These are phyloP conservation scores for Brassicogethes aeneus DNA, from an alignment of 2,888 invertebrate genomes.

Conservation along the genomic window DNA sequence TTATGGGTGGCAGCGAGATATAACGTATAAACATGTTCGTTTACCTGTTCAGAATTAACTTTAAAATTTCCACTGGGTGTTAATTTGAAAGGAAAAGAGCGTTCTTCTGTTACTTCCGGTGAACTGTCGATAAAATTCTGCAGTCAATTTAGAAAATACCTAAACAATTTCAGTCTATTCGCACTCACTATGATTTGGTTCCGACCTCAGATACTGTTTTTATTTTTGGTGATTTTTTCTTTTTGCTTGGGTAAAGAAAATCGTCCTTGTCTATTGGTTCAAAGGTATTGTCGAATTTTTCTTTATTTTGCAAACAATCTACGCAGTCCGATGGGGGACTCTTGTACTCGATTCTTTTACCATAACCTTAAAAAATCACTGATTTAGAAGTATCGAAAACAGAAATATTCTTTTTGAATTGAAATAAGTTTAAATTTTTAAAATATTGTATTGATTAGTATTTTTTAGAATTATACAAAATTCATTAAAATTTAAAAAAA, in stretches of 20 bases:
- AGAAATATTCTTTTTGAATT: too few relatives aligned
- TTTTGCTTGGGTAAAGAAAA: not conserved
- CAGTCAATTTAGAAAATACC: constrained; percentile 8
- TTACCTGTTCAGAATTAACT: constrained; percentile 59
- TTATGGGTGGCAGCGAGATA: too few relatives aligned
- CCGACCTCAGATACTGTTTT: too few relatives aligned
- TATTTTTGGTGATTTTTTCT: too few relatives aligned
- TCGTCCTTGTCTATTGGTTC: not conserved
- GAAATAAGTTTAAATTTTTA: too few relatives aligned
- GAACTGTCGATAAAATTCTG: constrained; percentile 22
- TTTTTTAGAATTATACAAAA: too few relatives aligned
- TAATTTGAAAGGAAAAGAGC: constrained; percentile 53
- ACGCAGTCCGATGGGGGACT: not conserved
- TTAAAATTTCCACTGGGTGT: constrained; percentile 64
- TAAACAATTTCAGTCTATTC: not conserved
- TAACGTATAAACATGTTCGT: too few relatives aligned
- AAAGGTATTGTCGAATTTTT: too few relatives aligned
- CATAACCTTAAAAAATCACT: not conserved
- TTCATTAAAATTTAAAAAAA: too few relatives aligned
- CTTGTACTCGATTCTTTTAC: not conserved
- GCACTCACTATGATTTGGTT: not conserved
- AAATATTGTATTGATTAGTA: too few relatives aligned
- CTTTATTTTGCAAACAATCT: not conserved
- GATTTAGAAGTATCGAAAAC: too few relatives aligned
- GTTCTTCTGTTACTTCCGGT: constrained; percentile 17